phyloP scores from a whole-genome alignment of 2,797 vertebrate species.

The Peromyscus nudipes region DNA sequence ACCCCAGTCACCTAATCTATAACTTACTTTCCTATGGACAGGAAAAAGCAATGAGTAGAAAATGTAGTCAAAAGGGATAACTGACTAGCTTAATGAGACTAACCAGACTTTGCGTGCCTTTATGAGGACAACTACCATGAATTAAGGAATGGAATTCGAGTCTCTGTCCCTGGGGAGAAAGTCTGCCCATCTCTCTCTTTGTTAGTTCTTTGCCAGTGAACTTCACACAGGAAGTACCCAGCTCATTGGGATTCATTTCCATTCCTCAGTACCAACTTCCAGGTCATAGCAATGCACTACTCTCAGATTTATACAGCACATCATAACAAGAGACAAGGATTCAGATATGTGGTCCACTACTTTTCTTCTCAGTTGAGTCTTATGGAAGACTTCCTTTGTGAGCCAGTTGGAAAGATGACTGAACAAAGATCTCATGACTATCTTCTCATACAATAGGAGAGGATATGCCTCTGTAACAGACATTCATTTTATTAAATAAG shows the following conservation, averaged over 20 bases:
- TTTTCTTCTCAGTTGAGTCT: background rate
- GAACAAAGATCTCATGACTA: background rate
- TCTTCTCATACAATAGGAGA: background rate
- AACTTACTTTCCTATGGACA: background rate
- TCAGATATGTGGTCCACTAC: background rate
- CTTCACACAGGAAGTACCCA: background rate
- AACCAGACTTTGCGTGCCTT: accelerated
- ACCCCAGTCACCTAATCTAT: background rate
- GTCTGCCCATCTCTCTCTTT: background rate
- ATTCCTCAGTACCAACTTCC: background rate
- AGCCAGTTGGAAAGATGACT: background rate
- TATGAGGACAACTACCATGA: background rate
- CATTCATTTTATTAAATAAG: background rate
- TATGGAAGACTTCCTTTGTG: background rate
- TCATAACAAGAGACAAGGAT: background rate
- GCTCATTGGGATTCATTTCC: background rate
- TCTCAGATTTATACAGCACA: background rate
- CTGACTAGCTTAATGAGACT: background rate
- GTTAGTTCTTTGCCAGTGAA: background rate
- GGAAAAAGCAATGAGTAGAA: background rate
- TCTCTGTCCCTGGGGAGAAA: background rate
- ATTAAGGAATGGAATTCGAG: background rate
- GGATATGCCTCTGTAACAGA: background rate
- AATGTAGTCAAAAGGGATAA: background rate
- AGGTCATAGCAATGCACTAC: background rate